Conservation (phyloP, 2,888 invertebrate species). For the Agrilus biguttatus region DNA sequence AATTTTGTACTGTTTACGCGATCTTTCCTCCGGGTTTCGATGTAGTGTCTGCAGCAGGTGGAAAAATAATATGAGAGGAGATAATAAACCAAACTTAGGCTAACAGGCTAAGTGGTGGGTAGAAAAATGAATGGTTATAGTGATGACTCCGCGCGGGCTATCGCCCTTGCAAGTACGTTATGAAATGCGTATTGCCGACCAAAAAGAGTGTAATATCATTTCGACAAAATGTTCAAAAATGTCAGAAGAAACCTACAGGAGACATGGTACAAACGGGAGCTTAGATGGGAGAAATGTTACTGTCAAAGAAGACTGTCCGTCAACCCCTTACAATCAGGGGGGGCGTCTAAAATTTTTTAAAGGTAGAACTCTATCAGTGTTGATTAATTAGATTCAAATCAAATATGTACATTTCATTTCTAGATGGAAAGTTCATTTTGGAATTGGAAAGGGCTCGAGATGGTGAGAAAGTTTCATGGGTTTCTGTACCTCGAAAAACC, state of each 20-base stretch:
- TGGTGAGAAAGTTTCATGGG: conserved; percentile 76
- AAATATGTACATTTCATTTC: conserved; percentile 11
- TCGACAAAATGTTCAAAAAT: conserved; percentile 58
- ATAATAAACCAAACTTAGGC: too few species aligned
- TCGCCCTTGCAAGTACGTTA: conserved; percentile 35
- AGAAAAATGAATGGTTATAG: conserved; percentile 22
- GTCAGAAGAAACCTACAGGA: conserved; percentile 54
- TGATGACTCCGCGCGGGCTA: conserved; percentile 33
- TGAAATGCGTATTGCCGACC: conserved; percentile 48
- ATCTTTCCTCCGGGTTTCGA: too few species aligned
- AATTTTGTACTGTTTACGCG: too few species aligned
- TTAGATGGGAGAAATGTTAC: conserved; percentile 43
- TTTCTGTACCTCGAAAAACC: conserved; percentile 76
- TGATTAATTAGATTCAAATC: too few species aligned
- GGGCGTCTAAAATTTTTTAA: conserved; percentile 71
- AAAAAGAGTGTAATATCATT: conserved; percentile 44
- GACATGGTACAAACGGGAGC: conserved; percentile 57
- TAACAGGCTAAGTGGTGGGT: too few species aligned
- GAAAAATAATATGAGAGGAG: too few species aligned
- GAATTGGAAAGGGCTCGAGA: conserved; percentile 64
- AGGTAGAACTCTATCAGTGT: conserved; percentile 32
- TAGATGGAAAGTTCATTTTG: conserved; percentile 83
- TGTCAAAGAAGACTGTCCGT: conserved; percentile 33
- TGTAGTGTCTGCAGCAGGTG: too few species aligned
- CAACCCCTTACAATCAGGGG: conserved; percentile 38